Evolutionary conservation across 1,140 invertebrate species (phyloP).

Genomic region (Drosophila orena): DNA sequence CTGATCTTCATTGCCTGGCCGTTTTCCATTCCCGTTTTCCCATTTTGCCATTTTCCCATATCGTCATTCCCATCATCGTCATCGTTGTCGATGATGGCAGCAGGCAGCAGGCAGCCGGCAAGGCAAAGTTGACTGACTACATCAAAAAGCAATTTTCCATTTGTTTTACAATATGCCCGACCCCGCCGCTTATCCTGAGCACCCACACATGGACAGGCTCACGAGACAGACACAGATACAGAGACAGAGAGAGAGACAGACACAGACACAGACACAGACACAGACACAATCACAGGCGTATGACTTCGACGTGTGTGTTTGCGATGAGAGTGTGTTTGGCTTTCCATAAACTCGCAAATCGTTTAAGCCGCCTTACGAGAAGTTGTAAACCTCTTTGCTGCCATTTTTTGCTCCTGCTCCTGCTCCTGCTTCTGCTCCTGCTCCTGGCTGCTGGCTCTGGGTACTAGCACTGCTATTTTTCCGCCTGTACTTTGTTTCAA

Average conservation of each 20-base stretch:
- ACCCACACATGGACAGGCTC: constrained; percentile 12
- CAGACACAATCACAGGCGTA: constrained; percentile 10
- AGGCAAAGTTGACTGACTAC: constrained; percentile 69
- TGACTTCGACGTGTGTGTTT: constrained; percentile 51
- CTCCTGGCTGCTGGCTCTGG: constrained; percentile 11
- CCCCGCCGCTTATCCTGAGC: constrained; percentile 34
- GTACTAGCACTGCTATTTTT: constrained; percentile 22
- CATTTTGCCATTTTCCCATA: constrained; percentile 12
- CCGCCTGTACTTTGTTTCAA: constrained; percentile 40
- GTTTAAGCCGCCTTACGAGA: constrained; percentile 82
- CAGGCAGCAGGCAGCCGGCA: constrained; percentile 48
- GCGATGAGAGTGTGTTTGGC: constrained; percentile 74
- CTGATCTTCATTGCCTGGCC: constrained; percentile 5
- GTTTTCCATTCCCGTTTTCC: constrained; percentile 24
- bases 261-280: background rate
- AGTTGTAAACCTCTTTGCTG: constrained; percentile 79
- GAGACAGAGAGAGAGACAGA: too few relatives aligned
- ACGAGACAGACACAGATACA: background rate
- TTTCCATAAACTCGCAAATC: constrained; percentile 82
- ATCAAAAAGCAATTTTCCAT: constrained; percentile 83
- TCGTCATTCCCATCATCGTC: constrained; percentile 15
- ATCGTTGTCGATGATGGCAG: constrained; percentile 57
- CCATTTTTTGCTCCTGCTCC: constrained; percentile 33
- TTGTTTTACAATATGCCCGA: constrained; percentile 71
- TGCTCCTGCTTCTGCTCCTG: too few relatives aligned